Evolutionary conservation across 2,797 vertebrate genomes (phyloP), one percentile per base, ranked within the genome.

Genomic region (Neosalanx taihuensis): DNA sequence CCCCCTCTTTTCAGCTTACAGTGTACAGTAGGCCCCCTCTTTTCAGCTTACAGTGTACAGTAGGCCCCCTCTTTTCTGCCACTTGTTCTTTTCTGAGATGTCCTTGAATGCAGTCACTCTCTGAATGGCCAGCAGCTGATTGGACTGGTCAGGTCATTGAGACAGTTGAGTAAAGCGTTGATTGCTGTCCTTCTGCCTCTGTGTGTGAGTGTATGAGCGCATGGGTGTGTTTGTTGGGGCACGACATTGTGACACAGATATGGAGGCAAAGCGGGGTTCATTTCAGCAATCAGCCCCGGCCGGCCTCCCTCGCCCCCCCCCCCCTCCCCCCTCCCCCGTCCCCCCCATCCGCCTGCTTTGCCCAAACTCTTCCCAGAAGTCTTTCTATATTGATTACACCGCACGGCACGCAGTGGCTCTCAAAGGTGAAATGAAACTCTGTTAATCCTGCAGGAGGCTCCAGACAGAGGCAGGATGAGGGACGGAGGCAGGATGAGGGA

Each of bases 141-240:
- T 90, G 76, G 76, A 85, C 83, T 0, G 84, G 86, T 70, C 78
- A 79, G 70, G 78, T 82, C 89, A 88, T 88, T 9, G 87, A 89
- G 88, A 90, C 87, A 82, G 87, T 87, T 89, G 89, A 91, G 91
- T 90, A 88, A 79, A 81, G 68, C 85, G 87, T 90, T 90, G 90
- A 91, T 90, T 92, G 85, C 81, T 80, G 64, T 85, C 81, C 71
- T 75, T 89, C 81, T 83, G 80, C 37, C 37, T 10, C 37, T 10
- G 4, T 9, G 13, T 10, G 3, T 85, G 72, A 89, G 86, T 85
- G 65, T 33, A 5, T 5, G 33, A 33, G 33, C 33, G 33, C 33
- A 33, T 33, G 33, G 2, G 33, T 33, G 33, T 33, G 33, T 33
- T 33, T 33, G 33, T 33, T 33, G 83, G 87, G 88, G 85, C 86